phyloP scores from a whole-genome alignment of 2,888 invertebrate species.

The Phalangium opilio region DNA sequence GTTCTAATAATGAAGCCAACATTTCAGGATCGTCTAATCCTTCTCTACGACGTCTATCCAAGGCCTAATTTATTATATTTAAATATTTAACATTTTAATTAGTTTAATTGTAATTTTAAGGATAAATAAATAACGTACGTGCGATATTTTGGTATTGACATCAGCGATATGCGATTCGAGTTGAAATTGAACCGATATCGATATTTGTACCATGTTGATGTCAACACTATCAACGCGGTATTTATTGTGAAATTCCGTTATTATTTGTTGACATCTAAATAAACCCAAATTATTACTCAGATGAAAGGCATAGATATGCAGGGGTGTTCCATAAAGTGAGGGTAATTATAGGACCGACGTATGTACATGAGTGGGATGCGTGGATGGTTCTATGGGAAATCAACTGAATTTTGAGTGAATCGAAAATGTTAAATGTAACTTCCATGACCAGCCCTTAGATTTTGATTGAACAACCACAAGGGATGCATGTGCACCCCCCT shows the following conservation, averaged over 20 bases:
- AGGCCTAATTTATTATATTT: slow-evolving; percentile 20
- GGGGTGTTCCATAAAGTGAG: too few relatives aligned
- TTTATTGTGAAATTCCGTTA: slow-evolving; percentile 25
- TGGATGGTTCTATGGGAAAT: too few relatives aligned
- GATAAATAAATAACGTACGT: slow-evolving; percentile 22
- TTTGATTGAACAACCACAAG: background rate
- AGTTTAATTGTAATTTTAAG: background rate
- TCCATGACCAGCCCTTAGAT: too few relatives aligned
- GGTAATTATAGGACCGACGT: too few relatives aligned
- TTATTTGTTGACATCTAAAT: slow-evolving; percentile 27
- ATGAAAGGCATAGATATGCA: too few relatives aligned
- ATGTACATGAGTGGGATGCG: too few relatives aligned
- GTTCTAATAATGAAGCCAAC: too few relatives aligned
- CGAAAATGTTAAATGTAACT: too few relatives aligned
- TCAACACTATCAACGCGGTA: slow-evolving; percentile 24
- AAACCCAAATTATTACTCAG: too few relatives aligned
- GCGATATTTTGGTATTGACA: slow-evolving; percentile 26
- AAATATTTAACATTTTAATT: background rate
- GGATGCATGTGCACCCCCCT: background rate
- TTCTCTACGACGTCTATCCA: slow-evolving; percentile 26
- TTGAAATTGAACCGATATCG: slow-evolving; percentile 10
- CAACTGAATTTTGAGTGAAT: too few relatives aligned
- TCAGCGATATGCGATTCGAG: slow-evolving; percentile 13
- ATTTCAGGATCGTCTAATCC: slow-evolving; percentile 20
- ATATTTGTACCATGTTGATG: slow-evolving; percentile 7